Evolutionary conservation across 2,888 invertebrate species (phyloP).

Genomic region (Drosophila helvetica): DNA sequence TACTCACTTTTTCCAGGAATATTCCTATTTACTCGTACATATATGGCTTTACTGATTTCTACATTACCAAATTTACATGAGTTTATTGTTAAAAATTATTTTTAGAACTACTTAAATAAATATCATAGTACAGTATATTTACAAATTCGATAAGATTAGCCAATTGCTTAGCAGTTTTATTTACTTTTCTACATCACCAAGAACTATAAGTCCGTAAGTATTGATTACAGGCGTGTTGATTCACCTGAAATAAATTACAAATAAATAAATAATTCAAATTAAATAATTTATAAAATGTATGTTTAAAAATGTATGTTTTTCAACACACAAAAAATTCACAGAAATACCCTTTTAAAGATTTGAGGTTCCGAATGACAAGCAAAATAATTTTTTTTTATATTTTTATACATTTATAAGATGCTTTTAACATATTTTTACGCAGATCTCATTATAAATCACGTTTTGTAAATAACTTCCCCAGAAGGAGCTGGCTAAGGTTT

Average conservation of each 20-base stretch:
- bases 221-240: slow-evolving; percentile 81
- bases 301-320: neutral
- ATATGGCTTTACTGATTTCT: slow-evolving; percentile 85
- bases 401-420: no score
- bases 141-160: slow-evolving; percentile 69
- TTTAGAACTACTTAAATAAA: slow-evolving; percentile 63
- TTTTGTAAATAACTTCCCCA: no score
- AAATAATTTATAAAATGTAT: neutral
- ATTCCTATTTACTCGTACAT: neutral
- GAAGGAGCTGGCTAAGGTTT: no score
- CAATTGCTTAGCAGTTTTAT: slow-evolving; percentile 61
- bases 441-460: no score
- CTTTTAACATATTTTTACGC: no score
- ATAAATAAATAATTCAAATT: no score
- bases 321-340: no score
- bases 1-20: neutral
- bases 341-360: no score
- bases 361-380: no score
- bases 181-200: slow-evolving; percentile 69
- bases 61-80: slow-evolving; percentile 54
- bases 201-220: slow-evolving; percentile 59
- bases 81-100: slow-evolving; percentile 54
- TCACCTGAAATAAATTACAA: slow-evolving; percentile 81
- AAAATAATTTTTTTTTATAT: no score
- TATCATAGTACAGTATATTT: slow-evolving; percentile 57